Base-by-base conservation (phyloP, 1,140 invertebrate species). In the Aphidius ervi region DNA sequence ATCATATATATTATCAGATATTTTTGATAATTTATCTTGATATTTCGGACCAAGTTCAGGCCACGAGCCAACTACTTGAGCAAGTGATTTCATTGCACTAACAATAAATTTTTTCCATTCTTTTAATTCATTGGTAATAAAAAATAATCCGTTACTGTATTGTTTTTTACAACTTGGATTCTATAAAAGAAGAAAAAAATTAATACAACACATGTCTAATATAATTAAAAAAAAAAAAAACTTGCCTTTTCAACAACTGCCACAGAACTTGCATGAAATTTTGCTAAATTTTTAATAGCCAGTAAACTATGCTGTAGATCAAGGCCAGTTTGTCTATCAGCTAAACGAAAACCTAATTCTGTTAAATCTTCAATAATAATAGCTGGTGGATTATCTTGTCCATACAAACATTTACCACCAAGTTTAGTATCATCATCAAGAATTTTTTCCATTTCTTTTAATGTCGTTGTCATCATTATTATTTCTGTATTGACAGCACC, bases 221-320 rank as follows among this genome's bases (percentile, higher is more conserved):
- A 6, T 4, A 9, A 20, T 2, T 6, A 5, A 1, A 46, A 37
- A 57, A 46, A 57, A 9, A 20, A 40, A 20, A 16, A 43, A 37
- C 43, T 3, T 52, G 2, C 49, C 42, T 46, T 45, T 31, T 54
- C 49, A 53, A 9, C 45, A n/a, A 60, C 4, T 46, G 53, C 53
- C 5, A 56, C 46, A 9, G 80, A 79, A 3, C 76, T 72, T 40
- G 81, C 82, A 67, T 84, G 82, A 67, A 82, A 76, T 64, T 75
- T 77, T 9, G 81, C 82, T 59, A 84, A 48, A 60, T 82, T 80
- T 5, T 74, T 66, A 0, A 83, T 66, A n/a, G 82, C 76, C 3
- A 81, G 58, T 42, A 72, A 68, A 5, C 74, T 72, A 46, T 79
- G 73, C 5, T 77, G 68, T 31, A 77, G 64, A 68, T 83, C 76